Conservation (phyloP, 2,797 vertebrate genomes). For the Megaceryle alcyon region DNA sequence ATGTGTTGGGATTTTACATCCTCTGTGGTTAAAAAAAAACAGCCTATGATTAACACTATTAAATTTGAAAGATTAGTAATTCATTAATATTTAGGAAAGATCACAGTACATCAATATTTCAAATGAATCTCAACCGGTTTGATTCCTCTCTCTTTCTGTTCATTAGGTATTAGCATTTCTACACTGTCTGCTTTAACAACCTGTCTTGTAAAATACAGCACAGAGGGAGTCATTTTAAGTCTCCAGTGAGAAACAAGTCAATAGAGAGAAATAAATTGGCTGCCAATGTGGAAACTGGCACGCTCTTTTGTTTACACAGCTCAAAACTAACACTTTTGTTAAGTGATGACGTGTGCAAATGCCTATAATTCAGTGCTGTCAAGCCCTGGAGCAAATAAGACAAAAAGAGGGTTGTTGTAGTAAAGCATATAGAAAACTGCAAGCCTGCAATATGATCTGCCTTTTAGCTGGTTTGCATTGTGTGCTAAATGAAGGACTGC, state of each 20-base stretch:
- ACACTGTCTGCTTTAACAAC: background rate
- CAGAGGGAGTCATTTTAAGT: background rate
- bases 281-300: background rate
- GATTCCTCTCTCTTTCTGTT: slow-evolving; percentile 31
- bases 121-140: background rate
- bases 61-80: background rate
- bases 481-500: slow-evolving; percentile 27
- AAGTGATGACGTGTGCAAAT: slow-evolving; percentile 46
- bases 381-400: slow-evolving; percentile 39
- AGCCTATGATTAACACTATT: background rate
- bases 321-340: slow-evolving; percentile 20
- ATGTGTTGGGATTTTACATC: background rate
- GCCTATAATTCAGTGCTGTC: slow-evolving; percentile 21
- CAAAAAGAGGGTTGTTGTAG: slow-evolving; percentile 3
- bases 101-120: background rate
- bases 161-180: background rate
- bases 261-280: slow-evolving; percentile 13
- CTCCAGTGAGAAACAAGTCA: slow-evolving; percentile 2
- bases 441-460: slow-evolving; percentile 1
- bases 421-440: slow-evolving; percentile 31
- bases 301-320: slow-evolving; percentile 18
- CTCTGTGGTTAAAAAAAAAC: background rate
- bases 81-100: background rate
- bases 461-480: slow-evolving; percentile 1
- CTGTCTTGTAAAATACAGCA: background rate